These are phyloP conservation scores for Spodoptera exigua DNA, from an alignment of 2,888 invertebrate genomes.

Conservation along the genomic window DNA sequence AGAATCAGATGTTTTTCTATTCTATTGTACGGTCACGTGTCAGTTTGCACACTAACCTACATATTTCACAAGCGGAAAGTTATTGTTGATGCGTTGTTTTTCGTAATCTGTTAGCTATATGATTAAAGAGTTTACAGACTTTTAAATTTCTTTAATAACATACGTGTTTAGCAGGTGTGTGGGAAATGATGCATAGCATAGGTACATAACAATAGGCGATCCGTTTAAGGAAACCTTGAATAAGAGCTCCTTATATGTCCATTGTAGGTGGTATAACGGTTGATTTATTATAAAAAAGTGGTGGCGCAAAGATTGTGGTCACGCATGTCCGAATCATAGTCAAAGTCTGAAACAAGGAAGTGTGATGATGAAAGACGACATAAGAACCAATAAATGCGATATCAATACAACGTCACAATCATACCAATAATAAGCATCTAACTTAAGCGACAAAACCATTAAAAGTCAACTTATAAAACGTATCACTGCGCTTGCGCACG, in stretches of 20 bases:
- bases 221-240: conserved; percentile 32
- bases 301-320: conserved; percentile 8
- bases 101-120: conserved; percentile 35
- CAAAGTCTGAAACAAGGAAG: no score
- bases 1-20: conserved; percentile 39
- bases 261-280: conserved; percentile 13
- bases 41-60: conserved; percentile 43
- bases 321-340: conserved; percentile 9
- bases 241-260: conserved; percentile 22
- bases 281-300: conserved; percentile 32
- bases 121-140: conserved; percentile 13
- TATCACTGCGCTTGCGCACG: no score
- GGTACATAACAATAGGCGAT: conserved; percentile 27
- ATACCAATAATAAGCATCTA: no score
- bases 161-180: conserved; percentile 22
- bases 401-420: no score
- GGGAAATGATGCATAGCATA: conserved; percentile 26
- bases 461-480: no score
- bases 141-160: conserved; percentile 16
- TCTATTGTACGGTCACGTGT: conserved; percentile 37
- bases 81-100: conserved; percentile 37
- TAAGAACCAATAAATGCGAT: no score
- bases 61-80: conserved; percentile 29
- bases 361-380: no score
- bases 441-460: no score